Evolutionary conservation across 2,113 vertebrate genomes (phyloP).

Genomic region (Siniperca knerii): DNA sequence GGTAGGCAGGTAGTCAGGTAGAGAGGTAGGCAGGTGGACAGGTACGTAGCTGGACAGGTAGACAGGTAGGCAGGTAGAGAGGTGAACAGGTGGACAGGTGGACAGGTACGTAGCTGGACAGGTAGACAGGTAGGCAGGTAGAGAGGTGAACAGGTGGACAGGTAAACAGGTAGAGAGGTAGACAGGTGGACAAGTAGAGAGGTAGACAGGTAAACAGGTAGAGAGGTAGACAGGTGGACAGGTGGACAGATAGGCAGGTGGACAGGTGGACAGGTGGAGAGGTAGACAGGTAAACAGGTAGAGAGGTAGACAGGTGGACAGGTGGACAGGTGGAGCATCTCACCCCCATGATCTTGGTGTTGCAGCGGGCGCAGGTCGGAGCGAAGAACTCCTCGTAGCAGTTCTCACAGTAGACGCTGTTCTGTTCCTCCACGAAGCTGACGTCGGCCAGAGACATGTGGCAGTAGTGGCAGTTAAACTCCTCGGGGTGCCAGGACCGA

Average conservation of each 20-base stretch:
- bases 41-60: not conserved
- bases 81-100: no score
- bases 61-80: no score
- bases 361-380: slow-evolving; percentile 96
- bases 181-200: not conserved
- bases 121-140: no score
- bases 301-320: not conserved
- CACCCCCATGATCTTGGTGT: slow-evolving; percentile 99
- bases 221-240: not conserved
- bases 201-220: not conserved
- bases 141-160: no score
- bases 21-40: not conserved
- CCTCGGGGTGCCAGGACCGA: slow-evolving; percentile 98
- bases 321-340: slow-evolving; percentile 56
- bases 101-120: no score
- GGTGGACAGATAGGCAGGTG: no score
- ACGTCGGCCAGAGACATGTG: slow-evolving; percentile 94
- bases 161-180: no score
- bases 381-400: slow-evolving; percentile 99
- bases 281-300: not conserved
- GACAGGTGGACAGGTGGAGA: not conserved
- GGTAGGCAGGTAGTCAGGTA: no score
- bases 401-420: slow-evolving; percentile 96
- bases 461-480: slow-evolving; percentile 98
- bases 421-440: slow-evolving; percentile 98